Conservation (phyloP, 92 coral and sea anemone species). For the Anthopleura xanthogrammica region DNA sequence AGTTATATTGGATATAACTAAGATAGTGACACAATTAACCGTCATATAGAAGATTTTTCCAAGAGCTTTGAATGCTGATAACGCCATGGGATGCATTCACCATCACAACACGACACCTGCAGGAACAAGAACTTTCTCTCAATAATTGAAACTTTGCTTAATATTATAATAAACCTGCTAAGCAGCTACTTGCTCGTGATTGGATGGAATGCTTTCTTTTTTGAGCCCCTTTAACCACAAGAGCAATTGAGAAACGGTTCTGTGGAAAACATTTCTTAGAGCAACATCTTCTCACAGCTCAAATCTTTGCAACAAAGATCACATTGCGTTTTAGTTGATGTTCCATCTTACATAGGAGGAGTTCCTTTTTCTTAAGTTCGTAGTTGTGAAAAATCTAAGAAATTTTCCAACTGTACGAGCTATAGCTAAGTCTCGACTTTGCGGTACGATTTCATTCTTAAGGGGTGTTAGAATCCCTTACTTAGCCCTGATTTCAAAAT, state of each 20-base stretch:
- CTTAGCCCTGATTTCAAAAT: neutral
- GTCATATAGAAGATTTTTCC: neutral
- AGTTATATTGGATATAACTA: neutral
- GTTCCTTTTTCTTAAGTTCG: neutral
- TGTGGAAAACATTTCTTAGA: neutral
- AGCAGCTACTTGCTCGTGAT: constrained; percentile 2
- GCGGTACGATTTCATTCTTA: neutral
- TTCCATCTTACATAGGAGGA: neutral
- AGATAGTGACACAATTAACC: neutral
- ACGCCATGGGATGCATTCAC: neutral
- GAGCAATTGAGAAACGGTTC: neutral
- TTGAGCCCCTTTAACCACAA: constrained; percentile 6
- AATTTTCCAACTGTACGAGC: neutral
- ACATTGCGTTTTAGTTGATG: neutral
- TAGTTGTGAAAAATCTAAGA: too few species aligned
- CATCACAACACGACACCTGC: constrained; percentile 32
- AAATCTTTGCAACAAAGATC: neutral
- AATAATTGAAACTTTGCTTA: constrained; percentile 30
- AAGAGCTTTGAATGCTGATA: constrained; percentile 1
- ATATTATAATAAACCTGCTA: constrained; percentile 23
- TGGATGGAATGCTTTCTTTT: neutral
- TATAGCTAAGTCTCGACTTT: neutral
- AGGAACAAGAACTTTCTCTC: neutral
- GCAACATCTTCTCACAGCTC: neutral
- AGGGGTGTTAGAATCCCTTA: neutral